phyloP scores from a whole-genome alignment of 2,888 invertebrate genomes.

The Euplagia quadripunctaria region DNA sequence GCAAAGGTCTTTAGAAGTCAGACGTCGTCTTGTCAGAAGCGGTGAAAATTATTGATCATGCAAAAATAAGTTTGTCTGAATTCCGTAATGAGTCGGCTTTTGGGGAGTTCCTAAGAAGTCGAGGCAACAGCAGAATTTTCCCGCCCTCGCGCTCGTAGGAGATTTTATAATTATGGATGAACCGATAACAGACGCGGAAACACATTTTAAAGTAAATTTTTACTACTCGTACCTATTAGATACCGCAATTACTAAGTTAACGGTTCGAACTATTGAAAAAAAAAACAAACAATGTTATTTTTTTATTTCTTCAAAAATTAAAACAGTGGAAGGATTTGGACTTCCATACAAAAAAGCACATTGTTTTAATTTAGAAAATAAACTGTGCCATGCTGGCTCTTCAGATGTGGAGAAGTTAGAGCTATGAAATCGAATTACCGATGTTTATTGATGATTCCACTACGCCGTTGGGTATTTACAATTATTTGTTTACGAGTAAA shows the following conservation, averaged over 20 bases:
- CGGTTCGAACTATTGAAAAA: neutral
- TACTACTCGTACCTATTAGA: constrained; percentile 2
- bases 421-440: neutral
- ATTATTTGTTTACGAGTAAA: constrained; percentile 19
- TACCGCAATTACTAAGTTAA: neutral
- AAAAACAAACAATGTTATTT: too few relatives aligned
- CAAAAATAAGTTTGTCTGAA: too few relatives aligned
- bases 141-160: neutral
- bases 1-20: constrained; percentile 2
- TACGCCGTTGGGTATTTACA: constrained; percentile 22
- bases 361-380: neutral
- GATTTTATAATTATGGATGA: constrained; percentile 1
- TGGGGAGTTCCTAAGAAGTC: too few relatives aligned
- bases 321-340: neutral
- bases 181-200: constrained; percentile 3
- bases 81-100: too few relatives aligned
- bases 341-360: neutral
- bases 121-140: too few relatives aligned
- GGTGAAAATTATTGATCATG: too few relatives aligned
- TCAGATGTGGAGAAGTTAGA: neutral
- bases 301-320: neutral
- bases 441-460: constrained; percentile 11
- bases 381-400: constrained; percentile 1
- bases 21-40: too few relatives aligned
- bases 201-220: constrained; percentile 10